Conservation (phyloP, 37 sponge, comb jelly and placozoan genomes). For the Mnemiopsis leidyi region DNA sequence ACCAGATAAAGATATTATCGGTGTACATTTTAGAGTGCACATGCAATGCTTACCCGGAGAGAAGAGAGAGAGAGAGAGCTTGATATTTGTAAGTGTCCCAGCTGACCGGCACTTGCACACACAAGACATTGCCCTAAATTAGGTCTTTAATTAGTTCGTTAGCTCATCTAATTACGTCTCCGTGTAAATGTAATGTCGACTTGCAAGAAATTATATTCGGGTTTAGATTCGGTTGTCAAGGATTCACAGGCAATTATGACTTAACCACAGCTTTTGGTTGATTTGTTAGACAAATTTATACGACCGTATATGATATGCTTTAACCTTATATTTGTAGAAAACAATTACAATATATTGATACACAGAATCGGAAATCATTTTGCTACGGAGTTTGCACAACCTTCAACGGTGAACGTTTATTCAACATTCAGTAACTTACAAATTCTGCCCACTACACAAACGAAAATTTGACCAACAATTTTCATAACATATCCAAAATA, state of each 20-base stretch:
- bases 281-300: neutral
- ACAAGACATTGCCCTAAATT: neutral
- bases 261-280: neutral
- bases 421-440: neutral
- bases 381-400: neutral
- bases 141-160: neutral
- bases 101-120: neutral
- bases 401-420: neutral
- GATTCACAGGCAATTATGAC: too few relatives aligned
- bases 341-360: neutral
- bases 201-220: too few relatives aligned
- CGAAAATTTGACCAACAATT: too few relatives aligned
- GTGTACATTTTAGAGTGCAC: neutral
- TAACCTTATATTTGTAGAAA: neutral
- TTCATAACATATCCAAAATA: neutral
- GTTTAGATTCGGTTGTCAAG: too few relatives aligned
- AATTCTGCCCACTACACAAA: neutral
- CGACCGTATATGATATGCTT: neutral
- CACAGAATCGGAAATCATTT: neutral
- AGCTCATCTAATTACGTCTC: neutral
- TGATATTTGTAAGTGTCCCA: neutral
- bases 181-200: too few relatives aligned
- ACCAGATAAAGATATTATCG: neutral
- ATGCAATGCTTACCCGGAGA: neutral
- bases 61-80: neutral